Evolutionary conservation across 2,113 vertebrate genomes (phyloP).

Genomic region (Sterrhoptilus dennistouni): DNA sequence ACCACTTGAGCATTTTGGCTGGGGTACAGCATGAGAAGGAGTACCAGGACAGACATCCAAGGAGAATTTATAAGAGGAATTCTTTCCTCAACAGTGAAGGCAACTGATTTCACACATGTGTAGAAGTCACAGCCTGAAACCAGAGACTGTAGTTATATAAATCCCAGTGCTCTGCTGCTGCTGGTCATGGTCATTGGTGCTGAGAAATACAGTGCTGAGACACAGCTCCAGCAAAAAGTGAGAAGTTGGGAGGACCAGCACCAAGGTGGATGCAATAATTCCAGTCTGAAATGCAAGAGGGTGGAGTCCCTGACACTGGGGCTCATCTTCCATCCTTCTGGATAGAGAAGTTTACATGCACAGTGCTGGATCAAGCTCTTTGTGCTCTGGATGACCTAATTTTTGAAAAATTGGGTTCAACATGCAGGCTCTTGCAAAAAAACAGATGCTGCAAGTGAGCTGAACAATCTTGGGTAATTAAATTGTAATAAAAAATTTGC

Average conservation of each 20-base stretch:
- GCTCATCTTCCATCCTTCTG: not conserved
- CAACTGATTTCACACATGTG: accelerated
- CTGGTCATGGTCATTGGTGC: not conserved
- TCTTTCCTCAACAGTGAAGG: not conserved
- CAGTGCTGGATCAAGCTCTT: not conserved
- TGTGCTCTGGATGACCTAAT: not conserved
- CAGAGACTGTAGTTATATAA: not conserved
- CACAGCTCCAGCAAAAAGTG: not conserved
- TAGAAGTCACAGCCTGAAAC: not conserved
- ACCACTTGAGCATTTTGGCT: not conserved
- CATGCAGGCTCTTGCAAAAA: constrained; percentile 15
- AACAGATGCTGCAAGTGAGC: constrained; percentile 44
- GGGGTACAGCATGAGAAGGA: not conserved
- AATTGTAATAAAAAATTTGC: constrained; percentile 39
- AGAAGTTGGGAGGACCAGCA: not conserved
- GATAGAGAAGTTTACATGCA: not conserved
- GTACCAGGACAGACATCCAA: not conserved
- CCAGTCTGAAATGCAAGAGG: not conserved
- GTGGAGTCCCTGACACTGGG: not conserved
- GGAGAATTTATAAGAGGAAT: not conserved
- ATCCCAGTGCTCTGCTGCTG: not conserved
- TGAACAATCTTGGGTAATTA: constrained; percentile 41
- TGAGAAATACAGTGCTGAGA: not conserved
- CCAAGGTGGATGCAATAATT: not conserved
- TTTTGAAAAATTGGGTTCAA: not conserved